Base-by-base conservation (phyloP, 2,797 vertebrate genomes). In the Poecilia velifera region DNA sequence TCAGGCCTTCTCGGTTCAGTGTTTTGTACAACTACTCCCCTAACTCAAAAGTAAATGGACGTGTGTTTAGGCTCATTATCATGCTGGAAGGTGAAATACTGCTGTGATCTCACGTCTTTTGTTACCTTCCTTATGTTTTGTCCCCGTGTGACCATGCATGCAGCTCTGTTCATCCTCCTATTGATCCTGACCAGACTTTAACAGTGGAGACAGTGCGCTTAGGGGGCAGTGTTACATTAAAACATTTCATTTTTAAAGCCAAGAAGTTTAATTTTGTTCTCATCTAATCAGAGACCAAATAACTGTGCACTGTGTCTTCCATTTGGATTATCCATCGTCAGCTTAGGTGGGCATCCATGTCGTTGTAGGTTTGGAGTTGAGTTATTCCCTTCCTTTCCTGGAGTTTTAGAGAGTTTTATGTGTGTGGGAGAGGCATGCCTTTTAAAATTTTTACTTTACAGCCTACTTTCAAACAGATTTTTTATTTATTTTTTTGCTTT, bases 381-480 rank as follows among this genome's bases (percentile, higher is more conserved):
- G 49, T 51, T 22, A 51, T 51, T 51, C 2, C 20, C 6, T 22
- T 22, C 49, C 49, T 51, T 51, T 51, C 7, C 49, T 51, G 49
- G 49, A 51, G 49, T 22, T 22, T 22, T 51, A 7, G 49, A 22
- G 36, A 66, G 36, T 39, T 43, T n/a, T 13, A 70, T 41, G 22
- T n/a, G 22, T 45, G 9, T 45, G 39, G 2, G 25, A 70, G 39
- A 70, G 4, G 5, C 22, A 25, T 14, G 2, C 41, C 25, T 43
- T 70, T 25, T 70, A 41, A 43, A 70, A 13, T 9, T 22, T 4
- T 25, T 25, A 68, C 64, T 41, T 66, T 66, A 66, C 16, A 43
- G 36, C 25, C 10, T 22, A 22, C 18, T 22, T 68, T 41, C 36
- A 41, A 70, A n/a, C 36, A 6, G 80, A 46, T 72, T 76, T 87